Percentiles rank a stretch among this genome's conserved stretches.
Evolutionary conservation across 1,140 invertebrate genomes (phyloP).

Genomic region (Drosophila varians): DNA sequence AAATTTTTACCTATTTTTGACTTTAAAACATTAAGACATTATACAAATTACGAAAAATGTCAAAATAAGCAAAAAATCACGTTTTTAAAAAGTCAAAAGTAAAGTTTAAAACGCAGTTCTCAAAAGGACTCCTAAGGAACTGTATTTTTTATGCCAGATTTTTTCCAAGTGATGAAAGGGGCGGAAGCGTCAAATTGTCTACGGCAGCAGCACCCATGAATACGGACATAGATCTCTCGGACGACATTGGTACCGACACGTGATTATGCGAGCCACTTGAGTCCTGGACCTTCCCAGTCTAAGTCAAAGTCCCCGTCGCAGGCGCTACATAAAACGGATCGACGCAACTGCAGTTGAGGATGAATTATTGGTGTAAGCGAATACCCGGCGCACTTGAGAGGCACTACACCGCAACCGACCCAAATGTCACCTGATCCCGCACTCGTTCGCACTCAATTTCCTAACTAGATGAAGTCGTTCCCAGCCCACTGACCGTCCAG

Average conservation of each 20-base stretch:
- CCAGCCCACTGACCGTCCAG: constrained; percentile 13
- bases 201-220: constrained; percentile 48
- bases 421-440: constrained; percentile 70
- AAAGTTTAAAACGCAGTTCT: too few species aligned
- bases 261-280: constrained; percentile 70
- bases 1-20: too few species aligned
- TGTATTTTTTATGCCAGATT: not conserved
- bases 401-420: constrained; percentile 67
- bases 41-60: too few species aligned
- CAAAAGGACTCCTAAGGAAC: not conserved
- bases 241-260: constrained; percentile 38
- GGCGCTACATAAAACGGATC: constrained; percentile 67
- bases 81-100: too few species aligned
- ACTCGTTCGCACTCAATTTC: constrained; percentile 57
- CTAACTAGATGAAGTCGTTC: constrained; percentile 8
- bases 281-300: constrained; percentile 33
- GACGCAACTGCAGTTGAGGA: constrained; percentile 74
- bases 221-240: constrained; percentile 36
- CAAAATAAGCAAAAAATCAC: too few species aligned
- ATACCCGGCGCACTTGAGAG: constrained; percentile 74
- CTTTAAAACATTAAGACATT: too few species aligned
- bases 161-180: constrained; percentile 2
- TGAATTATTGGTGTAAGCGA: constrained; percentile 76
- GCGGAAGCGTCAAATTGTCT: constrained; percentile 83
- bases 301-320: constrained; percentile 10